These are phyloP conservation scores for Eospalax fontanierii DNA, from an alignment of 2,797 vertebrate species.

Conservation along the genomic window DNA sequence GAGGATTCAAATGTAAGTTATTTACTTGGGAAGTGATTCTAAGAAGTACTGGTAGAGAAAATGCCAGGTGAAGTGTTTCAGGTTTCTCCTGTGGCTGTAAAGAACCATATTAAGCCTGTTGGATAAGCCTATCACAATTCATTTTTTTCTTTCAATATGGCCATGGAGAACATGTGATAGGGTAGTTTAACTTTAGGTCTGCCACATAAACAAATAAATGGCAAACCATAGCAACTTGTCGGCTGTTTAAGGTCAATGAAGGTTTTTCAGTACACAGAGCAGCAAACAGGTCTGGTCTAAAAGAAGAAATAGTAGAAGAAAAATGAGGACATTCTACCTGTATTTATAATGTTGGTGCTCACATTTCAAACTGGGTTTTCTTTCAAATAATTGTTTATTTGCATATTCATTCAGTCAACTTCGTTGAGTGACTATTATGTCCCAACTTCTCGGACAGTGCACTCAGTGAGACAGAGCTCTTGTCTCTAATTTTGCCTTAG, in stretches of 20 bases:
- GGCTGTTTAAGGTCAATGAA: no score
- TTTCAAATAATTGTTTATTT: not conserved
- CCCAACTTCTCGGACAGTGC: not conserved
- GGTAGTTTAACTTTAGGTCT: not conserved
- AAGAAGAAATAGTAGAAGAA: not conserved
- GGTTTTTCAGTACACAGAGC: not conserved
- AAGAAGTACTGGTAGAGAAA: not conserved
- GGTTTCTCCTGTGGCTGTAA: conserved; percentile 16
- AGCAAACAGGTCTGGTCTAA: not conserved
- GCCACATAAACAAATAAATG: not conserved
- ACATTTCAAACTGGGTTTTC: not conserved
- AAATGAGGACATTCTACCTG: not conserved
- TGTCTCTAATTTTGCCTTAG: not conserved
- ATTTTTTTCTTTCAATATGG: not conserved
- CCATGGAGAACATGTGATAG: not conserved
- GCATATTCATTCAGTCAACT: not conserved
- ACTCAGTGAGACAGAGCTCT: not conserved
- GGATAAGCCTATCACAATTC: not conserved
- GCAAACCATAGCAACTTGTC: not conserved
- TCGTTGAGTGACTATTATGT: not conserved
- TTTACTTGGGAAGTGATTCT: not conserved
- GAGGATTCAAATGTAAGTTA: not conserved
- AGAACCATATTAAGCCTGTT: not conserved
- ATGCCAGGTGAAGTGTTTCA: not conserved
- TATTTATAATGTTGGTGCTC: not conserved